Conservation (phyloP, 2,888 invertebrate genomes). For the Fragum fragum region DNA sequence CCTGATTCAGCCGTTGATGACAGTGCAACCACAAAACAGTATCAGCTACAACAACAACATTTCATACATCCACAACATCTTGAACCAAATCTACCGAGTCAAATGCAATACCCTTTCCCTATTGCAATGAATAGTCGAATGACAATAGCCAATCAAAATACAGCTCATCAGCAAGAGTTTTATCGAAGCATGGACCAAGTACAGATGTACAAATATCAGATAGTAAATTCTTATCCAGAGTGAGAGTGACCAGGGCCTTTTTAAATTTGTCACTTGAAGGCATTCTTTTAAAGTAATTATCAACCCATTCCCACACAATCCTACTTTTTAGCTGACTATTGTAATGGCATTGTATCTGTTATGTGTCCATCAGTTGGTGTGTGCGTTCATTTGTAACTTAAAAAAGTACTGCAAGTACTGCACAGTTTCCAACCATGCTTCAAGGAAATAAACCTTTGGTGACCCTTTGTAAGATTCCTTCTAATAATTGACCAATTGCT, state of each 20-base stretch:
- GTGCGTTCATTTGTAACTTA: no score
- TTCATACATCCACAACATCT: neutral
- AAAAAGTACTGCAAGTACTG: no score
- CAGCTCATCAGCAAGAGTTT: neutral
- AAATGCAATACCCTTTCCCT: neutral
- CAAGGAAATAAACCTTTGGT: no score
- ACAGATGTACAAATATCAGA: slow-evolving; percentile 2
- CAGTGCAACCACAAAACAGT: neutral
- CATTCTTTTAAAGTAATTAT: no score
- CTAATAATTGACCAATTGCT: no score
- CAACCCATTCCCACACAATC: no score
- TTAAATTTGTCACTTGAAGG: no score
- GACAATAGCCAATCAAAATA: neutral
- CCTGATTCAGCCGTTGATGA: neutral
- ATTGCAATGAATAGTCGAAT: neutral
- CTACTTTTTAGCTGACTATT: no score
- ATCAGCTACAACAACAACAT: neutral
- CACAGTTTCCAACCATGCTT: no score
- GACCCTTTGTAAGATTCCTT: no score
- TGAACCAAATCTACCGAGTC: neutral
- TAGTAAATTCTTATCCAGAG: neutral
- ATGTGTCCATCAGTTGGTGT: no score
- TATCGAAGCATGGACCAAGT: neutral
- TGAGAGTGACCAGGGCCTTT: neutral
- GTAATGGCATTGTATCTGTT: no score